These are phyloP conservation scores for Montipora cactus DNA, from an alignment of 64 coral and sea anemone genomes.

Conservation along the genomic window DNA sequence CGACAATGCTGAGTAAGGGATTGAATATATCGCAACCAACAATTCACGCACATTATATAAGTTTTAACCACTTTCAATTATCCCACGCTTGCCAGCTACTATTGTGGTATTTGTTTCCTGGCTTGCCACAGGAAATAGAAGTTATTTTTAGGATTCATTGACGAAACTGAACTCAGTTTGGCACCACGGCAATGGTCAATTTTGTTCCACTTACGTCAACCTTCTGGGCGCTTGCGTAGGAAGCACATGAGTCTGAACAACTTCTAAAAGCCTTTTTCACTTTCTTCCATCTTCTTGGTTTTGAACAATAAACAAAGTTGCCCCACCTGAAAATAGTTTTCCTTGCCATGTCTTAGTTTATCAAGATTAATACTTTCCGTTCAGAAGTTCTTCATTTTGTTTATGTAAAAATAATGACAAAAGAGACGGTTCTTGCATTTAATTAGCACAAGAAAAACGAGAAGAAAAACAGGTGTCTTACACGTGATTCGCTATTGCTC, in stretches of 20 bases:
- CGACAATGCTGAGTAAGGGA: too few species aligned
- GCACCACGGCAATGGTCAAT: not conserved
- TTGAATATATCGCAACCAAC: not conserved
- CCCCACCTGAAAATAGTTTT: not conserved
- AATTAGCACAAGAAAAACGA: not conserved
- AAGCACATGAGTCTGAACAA: not conserved
- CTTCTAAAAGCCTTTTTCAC: not conserved
- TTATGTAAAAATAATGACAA: not conserved
- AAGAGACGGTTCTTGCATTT: slow-evolving; percentile 18
- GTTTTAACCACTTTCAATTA: slow-evolving; percentile 3
- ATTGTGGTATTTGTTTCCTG: slow-evolving; percentile 18
- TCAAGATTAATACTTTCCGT: not conserved
- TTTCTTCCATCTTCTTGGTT: not conserved
- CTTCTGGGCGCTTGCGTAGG: not conserved
- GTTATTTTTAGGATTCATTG: slow-evolving; percentile 42
- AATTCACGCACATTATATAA: not conserved
- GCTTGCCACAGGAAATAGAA: not conserved
- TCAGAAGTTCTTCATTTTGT: not conserved
- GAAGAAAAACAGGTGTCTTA: slow-evolving; percentile 24
- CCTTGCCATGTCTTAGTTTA: not conserved
- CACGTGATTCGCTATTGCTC: not conserved
- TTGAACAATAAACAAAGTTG: not conserved
- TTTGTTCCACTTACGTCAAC: slow-evolving; percentile 35
- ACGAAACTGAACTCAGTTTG: slow-evolving; percentile 23
- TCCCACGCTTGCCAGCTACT: slow-evolving; percentile 25